These are phyloP conservation scores for Morbakka virulenta DNA, from an alignment of 30 jellyfish, hydroid and myxozoan species.

Conservation along the genomic window DNA sequence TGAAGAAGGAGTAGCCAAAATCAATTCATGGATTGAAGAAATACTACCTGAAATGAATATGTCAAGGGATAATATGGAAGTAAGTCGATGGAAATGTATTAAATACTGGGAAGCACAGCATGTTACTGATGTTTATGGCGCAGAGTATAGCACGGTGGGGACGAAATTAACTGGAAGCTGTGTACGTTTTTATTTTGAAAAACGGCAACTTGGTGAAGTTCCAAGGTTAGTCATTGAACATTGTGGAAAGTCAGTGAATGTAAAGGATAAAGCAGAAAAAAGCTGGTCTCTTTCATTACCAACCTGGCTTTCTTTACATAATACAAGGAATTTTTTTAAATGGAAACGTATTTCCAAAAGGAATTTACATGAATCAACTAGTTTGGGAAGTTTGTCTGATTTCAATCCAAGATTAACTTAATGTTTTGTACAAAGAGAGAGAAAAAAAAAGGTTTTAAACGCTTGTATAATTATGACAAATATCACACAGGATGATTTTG, in stretches of 20 bases:
- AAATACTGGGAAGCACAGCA: conserved; percentile 97
- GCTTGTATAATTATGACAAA: too few species aligned
- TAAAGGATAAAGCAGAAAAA: conserved; percentile 43
- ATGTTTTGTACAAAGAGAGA: too few species aligned
- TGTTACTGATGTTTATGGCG: conserved; percentile 85
- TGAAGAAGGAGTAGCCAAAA: conserved; percentile 90
- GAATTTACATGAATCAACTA: too few species aligned
- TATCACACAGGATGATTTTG: too few species aligned
- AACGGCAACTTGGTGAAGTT: conserved; percentile 62
- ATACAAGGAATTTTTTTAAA: too few species aligned
- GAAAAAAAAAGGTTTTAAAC: too few species aligned
- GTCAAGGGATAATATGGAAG: conserved; percentile 81
- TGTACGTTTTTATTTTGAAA: conserved; percentile 87
- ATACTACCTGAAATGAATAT: conserved; percentile 78
- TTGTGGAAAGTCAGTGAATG: conserved; percentile 67
- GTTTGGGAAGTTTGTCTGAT: too few species aligned
- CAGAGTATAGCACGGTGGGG: conserved; percentile 62
- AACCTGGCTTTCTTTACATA: too few species aligned
- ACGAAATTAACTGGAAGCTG: conserved; percentile 83
- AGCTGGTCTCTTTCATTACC: conserved; percentile 40
- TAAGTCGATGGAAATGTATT: conserved; percentile 91
- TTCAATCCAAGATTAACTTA: too few species aligned
- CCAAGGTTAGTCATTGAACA: conserved; percentile 90
- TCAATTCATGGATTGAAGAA: conserved; percentile 93
- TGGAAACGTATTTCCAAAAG: too few species aligned